A percentile compares a stretch with the other conserved stretches of the same genome.
Evolutionary conservation across 2,888 invertebrate species (phyloP).

Genomic region (Mythimna impura): DNA sequence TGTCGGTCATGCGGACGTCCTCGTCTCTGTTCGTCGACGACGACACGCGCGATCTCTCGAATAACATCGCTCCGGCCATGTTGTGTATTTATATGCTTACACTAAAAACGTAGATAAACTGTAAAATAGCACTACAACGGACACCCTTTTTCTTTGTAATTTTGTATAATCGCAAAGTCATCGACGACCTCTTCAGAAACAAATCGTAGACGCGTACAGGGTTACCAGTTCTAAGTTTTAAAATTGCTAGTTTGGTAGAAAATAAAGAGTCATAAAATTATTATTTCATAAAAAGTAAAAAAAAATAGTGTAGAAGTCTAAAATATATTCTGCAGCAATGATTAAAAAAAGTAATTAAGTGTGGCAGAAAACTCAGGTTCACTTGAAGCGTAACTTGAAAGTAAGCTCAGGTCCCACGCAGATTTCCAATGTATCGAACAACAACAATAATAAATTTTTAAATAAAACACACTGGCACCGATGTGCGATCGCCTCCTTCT

Average conservation of each 20-base stretch:
- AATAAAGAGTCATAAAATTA: neutral
- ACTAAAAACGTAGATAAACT: slow-evolving; percentile 82
- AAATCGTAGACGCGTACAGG: slow-evolving; percentile 88
- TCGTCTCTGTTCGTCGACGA: slow-evolving; percentile 94
- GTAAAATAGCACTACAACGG: slow-evolving; percentile 84
- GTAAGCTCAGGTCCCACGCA: neutral
- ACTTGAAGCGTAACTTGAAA: neutral
- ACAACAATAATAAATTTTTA: too few relatives aligned
- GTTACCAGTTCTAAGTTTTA: slow-evolving; percentile 72
- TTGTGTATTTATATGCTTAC: slow-evolving; percentile 88
- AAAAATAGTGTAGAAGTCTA: neutral
- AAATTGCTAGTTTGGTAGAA: slow-evolving; percentile 39
- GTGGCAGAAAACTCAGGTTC: neutral
- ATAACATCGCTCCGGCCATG: slow-evolving; percentile 98
- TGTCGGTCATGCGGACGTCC: slow-evolving; percentile 93
- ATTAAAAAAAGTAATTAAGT: neutral
- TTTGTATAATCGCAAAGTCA: slow-evolving; percentile 90
- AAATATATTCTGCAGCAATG: neutral
- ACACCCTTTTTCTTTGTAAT: slow-evolving; percentile 89
- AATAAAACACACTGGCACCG: too few relatives aligned
- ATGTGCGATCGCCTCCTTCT: too few relatives aligned
- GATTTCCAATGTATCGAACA: too few relatives aligned
- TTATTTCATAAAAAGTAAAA: neutral
- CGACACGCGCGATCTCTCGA: slow-evolving; percentile 95
- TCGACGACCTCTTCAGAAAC: slow-evolving; percentile 89